A percentile compares a stretch with the other conserved stretches of the same genome.
Conservation (phyloP, 1,140 invertebrate genomes). For the Sarcophaga bullata region DNA sequence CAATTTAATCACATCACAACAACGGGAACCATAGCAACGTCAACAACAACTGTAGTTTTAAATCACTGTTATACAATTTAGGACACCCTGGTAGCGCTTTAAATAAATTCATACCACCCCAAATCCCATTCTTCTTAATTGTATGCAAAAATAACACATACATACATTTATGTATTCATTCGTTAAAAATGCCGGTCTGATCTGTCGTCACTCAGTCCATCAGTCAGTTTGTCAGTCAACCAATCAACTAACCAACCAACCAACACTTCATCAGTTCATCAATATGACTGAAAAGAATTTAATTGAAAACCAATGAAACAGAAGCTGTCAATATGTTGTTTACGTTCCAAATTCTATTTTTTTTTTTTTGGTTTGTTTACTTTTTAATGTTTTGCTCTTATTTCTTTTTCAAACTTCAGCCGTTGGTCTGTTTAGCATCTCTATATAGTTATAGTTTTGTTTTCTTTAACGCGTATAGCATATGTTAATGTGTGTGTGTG, state of each 20-base stretch:
- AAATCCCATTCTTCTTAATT: neutral
- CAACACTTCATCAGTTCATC: neutral
- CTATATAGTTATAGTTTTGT: too few species aligned
- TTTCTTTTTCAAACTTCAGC: too few species aligned
- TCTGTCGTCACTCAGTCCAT: neutral
- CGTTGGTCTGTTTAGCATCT: too few species aligned
- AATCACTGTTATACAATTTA: neutral
- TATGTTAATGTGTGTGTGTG: too few species aligned
- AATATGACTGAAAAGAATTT: neutral
- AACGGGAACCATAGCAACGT: neutral
- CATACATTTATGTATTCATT: neutral
- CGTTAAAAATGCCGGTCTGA: too few species aligned
- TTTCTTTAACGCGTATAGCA: too few species aligned
- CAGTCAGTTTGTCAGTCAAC: neutral
- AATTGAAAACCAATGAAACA: constrained; percentile 15
- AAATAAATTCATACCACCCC: neutral
- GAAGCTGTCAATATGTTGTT: neutral
- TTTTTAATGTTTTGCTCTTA: too few species aligned
- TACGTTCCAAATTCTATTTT: neutral
- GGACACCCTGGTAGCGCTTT: neutral
- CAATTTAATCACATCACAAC: neutral
- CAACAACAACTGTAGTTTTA: neutral
- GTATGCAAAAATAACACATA: neutral
- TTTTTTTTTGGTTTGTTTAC: too few species aligned
- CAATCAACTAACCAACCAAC: neutral